Base-by-base conservation (phyloP, 2,888 invertebrate genomes). In the Agonopterix subpropinquella region DNA sequence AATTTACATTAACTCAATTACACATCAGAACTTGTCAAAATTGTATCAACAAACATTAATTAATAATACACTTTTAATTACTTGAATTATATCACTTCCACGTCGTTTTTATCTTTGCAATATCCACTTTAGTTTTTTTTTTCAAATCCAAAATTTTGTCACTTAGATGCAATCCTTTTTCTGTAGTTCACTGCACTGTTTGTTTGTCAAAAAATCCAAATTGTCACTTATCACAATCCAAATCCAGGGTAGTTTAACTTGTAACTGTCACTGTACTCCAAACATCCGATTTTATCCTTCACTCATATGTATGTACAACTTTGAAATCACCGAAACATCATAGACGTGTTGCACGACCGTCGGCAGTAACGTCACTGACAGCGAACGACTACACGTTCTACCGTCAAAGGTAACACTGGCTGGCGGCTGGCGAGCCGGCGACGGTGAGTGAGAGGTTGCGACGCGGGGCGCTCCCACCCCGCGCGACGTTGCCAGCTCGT, bases 251-350 rank as follows among this genome's bases (percentile, higher is more conserved):
- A 59, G 59, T 65, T 70, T 71, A 68, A 73, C 74, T 67, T 67
- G 79, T 89, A 89, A 89, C 90, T 91, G 89, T 90, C 92, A 90
- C 92, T 91, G 90, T 91, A 91, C 89, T 91, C 91, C 91, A 91
- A 89, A 89, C 85, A 87, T 89, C 83, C 87, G 84, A 77, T 74
- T 85, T 81, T 87, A 80, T 83, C 70, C 67, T 72, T 70, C 79
- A 89, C 80, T 77, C 85, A 83, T 84, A 77, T 80, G 73, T 82
- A 77, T 80, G 73, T 82, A 74, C 76, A 77, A 84, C 80, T 87
- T 87, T 78, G 77, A 81, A 79, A 80, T 82, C 78, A 84, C 80
- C 84, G 83, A 82, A 82, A 83, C 82, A 87, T 85, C 75, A 83
- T 80, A 82, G 82, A 83, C 86, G 89, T 89, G 89, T 86, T 85